phyloP scores from a whole-genome alignment of 2,888 invertebrate genomes.

The Acleris sparsana region DNA sequence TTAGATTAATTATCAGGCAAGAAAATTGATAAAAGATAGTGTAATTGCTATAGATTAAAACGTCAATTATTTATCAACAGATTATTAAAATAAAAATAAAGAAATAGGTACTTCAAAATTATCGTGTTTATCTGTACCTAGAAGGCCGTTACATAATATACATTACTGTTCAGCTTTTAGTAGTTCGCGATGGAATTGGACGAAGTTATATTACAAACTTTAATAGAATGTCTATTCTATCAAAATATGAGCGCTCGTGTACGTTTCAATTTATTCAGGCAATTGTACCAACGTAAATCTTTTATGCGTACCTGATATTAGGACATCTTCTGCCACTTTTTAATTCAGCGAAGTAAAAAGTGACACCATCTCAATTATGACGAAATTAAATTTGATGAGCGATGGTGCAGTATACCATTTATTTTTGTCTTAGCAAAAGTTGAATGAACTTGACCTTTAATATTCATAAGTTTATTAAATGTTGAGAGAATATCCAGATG shows the following conservation, averaged over 20 bases:
- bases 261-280: neutral
- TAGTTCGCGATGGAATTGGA: slow-evolving; percentile 20
- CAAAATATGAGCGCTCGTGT: slow-evolving; percentile 16
- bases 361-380: too few relatives aligned
- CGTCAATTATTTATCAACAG: neutral
- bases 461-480: too few relatives aligned
- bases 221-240: slow-evolving; percentile 23
- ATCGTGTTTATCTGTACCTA: neutral
- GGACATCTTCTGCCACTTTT: too few relatives aligned
- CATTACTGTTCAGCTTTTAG: slow-evolving; percentile 26
- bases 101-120: neutral
- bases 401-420: too few relatives aligned
- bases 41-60: too few relatives aligned
- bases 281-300: too few relatives aligned
- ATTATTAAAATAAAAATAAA: neutral
- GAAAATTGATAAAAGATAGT: neutral
- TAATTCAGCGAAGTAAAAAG: too few relatives aligned
- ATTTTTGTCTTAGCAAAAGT: too few relatives aligned
- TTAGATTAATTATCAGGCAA: neutral
- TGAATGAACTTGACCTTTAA: too few relatives aligned
- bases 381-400: too few relatives aligned
- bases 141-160: slow-evolving; percentile 12
- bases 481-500: too few relatives aligned
- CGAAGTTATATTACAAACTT: slow-evolving; percentile 27
- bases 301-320: neutral